These are phyloP conservation scores for Platysternon megacephalum DNA, from an alignment of 2,113 vertebrate genomes.

Conservation along the genomic window DNA sequence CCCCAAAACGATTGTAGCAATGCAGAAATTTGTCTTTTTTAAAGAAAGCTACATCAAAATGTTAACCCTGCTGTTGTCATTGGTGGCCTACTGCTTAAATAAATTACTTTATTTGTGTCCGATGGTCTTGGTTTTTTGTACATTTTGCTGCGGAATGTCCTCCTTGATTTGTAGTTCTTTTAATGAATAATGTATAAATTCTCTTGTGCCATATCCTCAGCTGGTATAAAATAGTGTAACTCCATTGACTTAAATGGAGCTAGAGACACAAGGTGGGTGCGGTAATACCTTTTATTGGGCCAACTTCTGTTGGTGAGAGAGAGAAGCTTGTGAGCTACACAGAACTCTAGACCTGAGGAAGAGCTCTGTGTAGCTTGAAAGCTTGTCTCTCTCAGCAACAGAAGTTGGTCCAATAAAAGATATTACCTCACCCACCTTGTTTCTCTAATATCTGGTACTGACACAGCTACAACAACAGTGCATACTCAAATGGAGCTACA, in stretches of 20 bases:
- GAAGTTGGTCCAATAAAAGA: not conserved
- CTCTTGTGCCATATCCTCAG: not conserved
- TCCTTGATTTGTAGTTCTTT: not conserved
- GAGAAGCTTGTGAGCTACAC: not conserved
- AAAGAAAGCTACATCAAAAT: conserved; percentile 35
- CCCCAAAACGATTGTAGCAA: not conserved
- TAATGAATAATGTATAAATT: not conserved
- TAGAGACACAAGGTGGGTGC: not conserved
- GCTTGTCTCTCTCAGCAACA: not conserved
- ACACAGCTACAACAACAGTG: not conserved
- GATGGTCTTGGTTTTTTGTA: not conserved
- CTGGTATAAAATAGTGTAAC: not conserved
- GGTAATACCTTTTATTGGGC: not conserved
- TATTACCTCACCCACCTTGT: not conserved
- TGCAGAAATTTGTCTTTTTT: not conserved
- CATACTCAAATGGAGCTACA: not conserved
- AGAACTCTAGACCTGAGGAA: not conserved
- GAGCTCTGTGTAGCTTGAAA: not conserved
- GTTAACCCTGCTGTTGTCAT: conserved; percentile 8
- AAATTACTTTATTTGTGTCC: not conserved
- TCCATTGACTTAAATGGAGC: not conserved
- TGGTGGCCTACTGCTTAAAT: not conserved
- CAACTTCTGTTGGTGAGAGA: not conserved
- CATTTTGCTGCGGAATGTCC: not conserved
- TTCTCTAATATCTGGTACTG: not conserved